Evolutionary conservation across 2,797 vertebrate genomes (phyloP).

Genomic region (Channallabes apus): DNA sequence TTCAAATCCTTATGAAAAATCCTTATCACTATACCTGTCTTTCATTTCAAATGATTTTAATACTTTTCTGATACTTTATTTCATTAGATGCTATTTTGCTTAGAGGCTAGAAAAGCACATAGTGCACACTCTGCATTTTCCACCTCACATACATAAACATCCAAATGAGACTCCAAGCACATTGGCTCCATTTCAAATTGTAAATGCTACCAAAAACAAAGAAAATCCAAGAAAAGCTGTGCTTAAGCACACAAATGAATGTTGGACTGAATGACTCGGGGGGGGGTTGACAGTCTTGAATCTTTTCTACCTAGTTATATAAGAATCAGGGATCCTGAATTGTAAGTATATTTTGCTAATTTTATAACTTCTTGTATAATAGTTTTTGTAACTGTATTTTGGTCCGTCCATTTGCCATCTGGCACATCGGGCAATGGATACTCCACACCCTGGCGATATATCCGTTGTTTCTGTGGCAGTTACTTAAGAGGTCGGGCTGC

Average conservation of each 20-base stretch:
- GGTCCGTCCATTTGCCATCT: no score
- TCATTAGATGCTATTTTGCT: conserved; percentile 19
- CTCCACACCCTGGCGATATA: no score
- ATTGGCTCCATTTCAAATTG: conserved; percentile 21
- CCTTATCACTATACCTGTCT: conserved; percentile 3
- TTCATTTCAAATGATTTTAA: not conserved
- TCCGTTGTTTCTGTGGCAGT: no score
- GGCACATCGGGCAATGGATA: no score
- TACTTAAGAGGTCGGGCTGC: no score
- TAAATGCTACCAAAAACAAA: conserved; percentile 29
- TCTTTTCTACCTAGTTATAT: not conserved
- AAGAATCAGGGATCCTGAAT: not conserved
- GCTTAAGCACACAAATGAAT: not conserved
- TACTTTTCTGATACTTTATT: not conserved
- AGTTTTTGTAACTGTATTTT: no score
- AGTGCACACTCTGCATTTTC: conserved; percentile 50
- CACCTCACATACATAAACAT: conserved; percentile 38
- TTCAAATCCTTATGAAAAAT: conserved; percentile 31
- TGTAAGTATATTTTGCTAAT: not conserved
- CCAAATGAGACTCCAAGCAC: conserved; percentile 21
- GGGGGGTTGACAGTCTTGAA: not conserved
- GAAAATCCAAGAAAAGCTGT: not conserved
- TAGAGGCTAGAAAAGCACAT: not conserved
- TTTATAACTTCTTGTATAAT: no score
- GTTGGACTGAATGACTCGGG: not conserved